Evolutionary conservation across 2,797 vertebrate genomes (phyloP).

Genomic region (Acanthiza pusilla): DNA sequence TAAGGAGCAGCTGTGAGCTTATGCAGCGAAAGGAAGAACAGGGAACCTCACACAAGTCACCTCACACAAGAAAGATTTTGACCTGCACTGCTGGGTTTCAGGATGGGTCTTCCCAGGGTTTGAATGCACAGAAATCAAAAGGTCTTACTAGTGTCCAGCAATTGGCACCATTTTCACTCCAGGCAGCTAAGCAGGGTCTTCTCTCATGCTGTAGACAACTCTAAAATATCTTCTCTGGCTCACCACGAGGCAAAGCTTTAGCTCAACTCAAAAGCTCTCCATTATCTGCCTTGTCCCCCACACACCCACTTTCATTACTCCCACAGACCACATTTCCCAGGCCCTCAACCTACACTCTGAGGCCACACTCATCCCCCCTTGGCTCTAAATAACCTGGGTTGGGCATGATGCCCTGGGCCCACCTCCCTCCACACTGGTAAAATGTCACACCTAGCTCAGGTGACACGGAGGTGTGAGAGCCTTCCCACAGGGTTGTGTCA

Average conservation of each 20-base stretch:
- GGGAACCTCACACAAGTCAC: neutral
- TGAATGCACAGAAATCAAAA: neutral
- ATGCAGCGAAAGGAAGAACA: neutral
- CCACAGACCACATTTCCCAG: neutral
- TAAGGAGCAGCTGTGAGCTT: neutral
- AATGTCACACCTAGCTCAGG: neutral
- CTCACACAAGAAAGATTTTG: neutral
- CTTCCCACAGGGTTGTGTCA: neutral
- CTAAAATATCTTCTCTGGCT: neutral
- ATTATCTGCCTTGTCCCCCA: neutral
- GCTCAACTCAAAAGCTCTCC: neutral
- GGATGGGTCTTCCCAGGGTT: neutral
- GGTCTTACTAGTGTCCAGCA: neutral
- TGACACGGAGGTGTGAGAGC: neutral
- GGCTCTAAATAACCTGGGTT: neutral
- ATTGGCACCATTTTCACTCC: neutral
- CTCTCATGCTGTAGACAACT: neutral
- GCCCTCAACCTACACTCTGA: neutral
- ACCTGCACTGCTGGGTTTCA: neutral
- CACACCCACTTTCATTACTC: neutral
- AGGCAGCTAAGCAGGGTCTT: neutral
- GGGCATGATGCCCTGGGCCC: neutral
- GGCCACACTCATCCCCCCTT: accelerated
- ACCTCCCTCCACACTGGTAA: neutral
- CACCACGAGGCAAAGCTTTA: neutral